Percentiles rank a stretch among this genome's conserved stretches.
Conservation (phyloP, 2,797 vertebrate species). For the Eurystomus glaucurus region DNA sequence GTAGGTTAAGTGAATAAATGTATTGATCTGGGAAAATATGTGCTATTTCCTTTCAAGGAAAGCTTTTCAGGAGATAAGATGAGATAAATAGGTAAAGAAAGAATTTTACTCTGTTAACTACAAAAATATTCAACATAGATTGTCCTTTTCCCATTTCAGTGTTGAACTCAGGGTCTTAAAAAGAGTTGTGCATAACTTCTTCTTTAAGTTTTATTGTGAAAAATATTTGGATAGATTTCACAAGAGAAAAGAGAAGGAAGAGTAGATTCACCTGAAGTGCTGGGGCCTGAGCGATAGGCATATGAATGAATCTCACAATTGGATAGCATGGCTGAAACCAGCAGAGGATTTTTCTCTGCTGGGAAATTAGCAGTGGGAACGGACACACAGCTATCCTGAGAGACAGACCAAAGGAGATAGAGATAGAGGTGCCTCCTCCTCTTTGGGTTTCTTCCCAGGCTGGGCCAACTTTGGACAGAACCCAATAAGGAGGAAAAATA, state of each 20-base stretch:
- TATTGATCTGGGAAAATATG: neutral
- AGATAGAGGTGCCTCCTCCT: too few species aligned
- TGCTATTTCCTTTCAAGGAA: neutral
- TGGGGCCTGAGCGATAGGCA: too few species aligned
- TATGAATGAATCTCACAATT: too few species aligned
- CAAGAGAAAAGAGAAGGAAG: neutral
- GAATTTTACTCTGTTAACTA: neutral
- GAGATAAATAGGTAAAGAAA: neutral
- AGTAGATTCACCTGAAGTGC: too few species aligned
- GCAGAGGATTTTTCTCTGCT: too few species aligned
- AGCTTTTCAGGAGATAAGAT: neutral
- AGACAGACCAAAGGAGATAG: too few species aligned
- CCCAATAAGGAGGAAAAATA: too few species aligned
- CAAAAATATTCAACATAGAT: neutral
- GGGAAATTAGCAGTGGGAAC: too few species aligned
- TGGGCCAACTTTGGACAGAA: too few species aligned
- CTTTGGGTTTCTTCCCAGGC: too few species aligned
- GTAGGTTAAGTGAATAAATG: neutral
- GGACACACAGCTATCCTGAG: too few species aligned
- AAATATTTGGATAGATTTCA: neutral
- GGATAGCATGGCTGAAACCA: too few species aligned
- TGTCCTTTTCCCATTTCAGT: neutral
- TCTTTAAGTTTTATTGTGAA: neutral
- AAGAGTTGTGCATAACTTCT: accelerated
- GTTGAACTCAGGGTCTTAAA: neutral